Base-by-base conservation (phyloP, 2,888 invertebrate genomes). In the Ophion ventricosus region DNA sequence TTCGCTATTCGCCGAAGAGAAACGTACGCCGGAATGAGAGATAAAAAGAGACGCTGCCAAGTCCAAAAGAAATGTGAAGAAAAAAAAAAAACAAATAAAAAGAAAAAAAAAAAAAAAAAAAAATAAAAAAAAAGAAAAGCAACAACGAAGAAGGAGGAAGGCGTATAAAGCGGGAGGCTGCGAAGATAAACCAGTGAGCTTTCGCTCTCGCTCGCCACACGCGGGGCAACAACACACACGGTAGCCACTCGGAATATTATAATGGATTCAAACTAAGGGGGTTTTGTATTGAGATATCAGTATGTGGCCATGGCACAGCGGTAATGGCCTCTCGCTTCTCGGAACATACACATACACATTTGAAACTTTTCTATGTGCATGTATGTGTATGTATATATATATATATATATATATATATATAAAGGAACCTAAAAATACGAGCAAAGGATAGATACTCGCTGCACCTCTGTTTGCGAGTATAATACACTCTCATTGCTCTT, bases 241-340 rank as follows among this genome's bases (percentile, higher is more conserved):
- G 81, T 83, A 84, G 85, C 86, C 75, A 67, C 74, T 84, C 88
- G 87, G 89, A 90, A 87, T 90, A 91, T 91, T 92, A 91, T 93
- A 93, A 93, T 93, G 92, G 92, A 92, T 93, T 92, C 92, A 91
- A 92, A 91, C 92, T 91, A 93, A 92, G 90, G 90, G 88, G 88
- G 87, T 91, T 90, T 91, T 90, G 91, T 93, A 93, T 93, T 93
- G 92, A 93, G 93, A 93, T 93, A 93, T 93, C 92, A 93, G 93
- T 91, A 92, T 91, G 91, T 91, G 91, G 89, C 89, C 88, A 76
- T 88, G 89, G 90, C 89, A 90, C 90, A 75, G 66, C 89, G 88
- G 92, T 92, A 93, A 92, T 92, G 92, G 92, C 87, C 92, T 92
- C 89, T 89, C 88, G 90, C 84, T 93, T 93, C 93, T 91, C 85